These are phyloP conservation scores for Synergus umbraculus DNA, from an alignment of 2,888 invertebrate species.

Conservation along the genomic window DNA sequence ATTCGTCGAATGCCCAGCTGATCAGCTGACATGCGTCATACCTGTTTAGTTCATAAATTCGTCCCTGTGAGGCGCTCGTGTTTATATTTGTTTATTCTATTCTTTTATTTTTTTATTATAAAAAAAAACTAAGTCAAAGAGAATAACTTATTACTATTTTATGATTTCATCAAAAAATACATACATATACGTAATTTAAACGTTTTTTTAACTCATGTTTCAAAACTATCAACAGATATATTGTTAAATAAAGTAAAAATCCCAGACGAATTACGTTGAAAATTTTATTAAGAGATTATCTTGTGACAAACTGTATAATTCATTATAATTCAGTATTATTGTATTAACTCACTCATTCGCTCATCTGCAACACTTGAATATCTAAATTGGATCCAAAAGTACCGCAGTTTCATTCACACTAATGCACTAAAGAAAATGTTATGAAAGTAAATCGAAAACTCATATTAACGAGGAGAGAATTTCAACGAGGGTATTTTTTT, in stretches of 20 bases:
- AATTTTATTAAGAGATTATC: conserved; percentile 21
- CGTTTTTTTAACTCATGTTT: no score
- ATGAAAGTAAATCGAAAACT: conserved; percentile 11
- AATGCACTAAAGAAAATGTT: not conserved
- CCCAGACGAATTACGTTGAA: not conserved
- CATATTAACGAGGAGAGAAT: not conserved
- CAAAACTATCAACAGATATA: not conserved
- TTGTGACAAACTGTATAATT: conserved; percentile 1
- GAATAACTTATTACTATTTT: no score
- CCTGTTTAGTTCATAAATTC: not conserved
- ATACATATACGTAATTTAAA: no score
- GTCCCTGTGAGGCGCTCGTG: not conserved
- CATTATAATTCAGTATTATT: conserved; percentile 10
- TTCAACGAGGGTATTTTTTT: conserved; percentile 54
- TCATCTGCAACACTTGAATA: not conserved
- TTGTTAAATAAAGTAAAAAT: not conserved
- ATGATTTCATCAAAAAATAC: no score
- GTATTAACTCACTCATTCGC: conserved; percentile 20
- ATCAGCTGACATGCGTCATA: no score
- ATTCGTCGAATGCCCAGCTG: not conserved
- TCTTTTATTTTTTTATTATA: no score
- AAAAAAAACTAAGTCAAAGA: no score
- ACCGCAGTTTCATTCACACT: conserved; percentile 7
- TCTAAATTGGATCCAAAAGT: not conserved
- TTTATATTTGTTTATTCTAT: no score